Evolutionary conservation across 2,888 invertebrate genomes (phyloP).

Genomic region (Pilophorus perplexus): DNA sequence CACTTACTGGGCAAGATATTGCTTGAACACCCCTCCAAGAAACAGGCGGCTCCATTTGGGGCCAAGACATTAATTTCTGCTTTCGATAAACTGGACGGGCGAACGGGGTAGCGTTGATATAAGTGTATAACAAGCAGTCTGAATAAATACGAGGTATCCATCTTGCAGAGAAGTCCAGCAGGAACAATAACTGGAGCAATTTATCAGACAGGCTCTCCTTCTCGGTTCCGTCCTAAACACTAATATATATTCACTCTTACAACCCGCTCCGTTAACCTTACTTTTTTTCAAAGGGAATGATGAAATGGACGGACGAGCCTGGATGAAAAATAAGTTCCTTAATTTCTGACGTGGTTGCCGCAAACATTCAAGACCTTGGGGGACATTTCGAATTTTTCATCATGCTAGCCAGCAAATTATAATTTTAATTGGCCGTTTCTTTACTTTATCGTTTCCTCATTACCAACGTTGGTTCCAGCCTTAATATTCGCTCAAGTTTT

Average conservation of each 20-base stretch:
- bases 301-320: constrained; percentile 1
- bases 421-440: too few relatives aligned
- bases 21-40: too few relatives aligned
- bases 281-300: neutral
- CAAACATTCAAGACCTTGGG: too few relatives aligned
- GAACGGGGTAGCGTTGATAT: constrained; percentile 8
- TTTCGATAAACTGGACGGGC: too few relatives aligned
- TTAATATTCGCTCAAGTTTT: too few relatives aligned
- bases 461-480: too few relatives aligned
- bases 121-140: constrained; percentile 17
- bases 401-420: too few relatives aligned
- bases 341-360: too few relatives aligned
- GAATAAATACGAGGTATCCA: constrained; percentile 17
- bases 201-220: constrained; percentile 8
- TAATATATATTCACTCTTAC: constrained; percentile 29
- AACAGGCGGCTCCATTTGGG: too few relatives aligned
- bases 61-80: neutral
- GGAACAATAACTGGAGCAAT: constrained; percentile 14
- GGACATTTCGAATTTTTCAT: too few relatives aligned
- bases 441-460: too few relatives aligned
- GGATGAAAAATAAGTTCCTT: constrained; percentile 13
- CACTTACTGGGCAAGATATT: too few relatives aligned
- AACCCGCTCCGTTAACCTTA: neutral
- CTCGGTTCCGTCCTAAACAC: neutral
- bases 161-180: constrained; percentile 16